A percentile compares a stretch with the other conserved stretches of the same genome.
Conservation (phyloP, 2,888 invertebrate genomes). For the Copidosoma aretas region DNA sequence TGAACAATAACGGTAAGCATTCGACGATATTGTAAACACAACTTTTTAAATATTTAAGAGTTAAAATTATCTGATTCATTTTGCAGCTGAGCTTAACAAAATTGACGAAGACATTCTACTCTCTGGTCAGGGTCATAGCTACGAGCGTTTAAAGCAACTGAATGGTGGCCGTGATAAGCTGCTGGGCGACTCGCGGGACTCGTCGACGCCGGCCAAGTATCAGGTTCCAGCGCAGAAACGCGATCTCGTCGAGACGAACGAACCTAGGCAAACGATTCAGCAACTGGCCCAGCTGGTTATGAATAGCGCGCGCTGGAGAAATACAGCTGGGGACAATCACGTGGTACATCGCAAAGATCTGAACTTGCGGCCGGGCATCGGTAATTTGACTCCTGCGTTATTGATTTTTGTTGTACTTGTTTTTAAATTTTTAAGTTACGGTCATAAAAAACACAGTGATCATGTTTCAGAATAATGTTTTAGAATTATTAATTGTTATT, state of each 20-base stretch:
- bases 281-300: slow-evolving; percentile 58
- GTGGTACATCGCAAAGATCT: slow-evolving; percentile 35
- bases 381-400: slow-evolving; percentile 9
- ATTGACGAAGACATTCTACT: slow-evolving; percentile 46
- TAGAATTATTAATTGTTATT: slow-evolving; percentile 3
- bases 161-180: slow-evolving; percentile 38
- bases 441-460: not conserved
- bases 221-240: slow-evolving; percentile 8
- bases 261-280: slow-evolving; percentile 56
- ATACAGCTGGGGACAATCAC: slow-evolving; percentile 37
- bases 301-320: slow-evolving; percentile 59
- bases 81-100: not conserved
- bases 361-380: slow-evolving; percentile 17
- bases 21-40: not conserved
- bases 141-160: slow-evolving; percentile 51
- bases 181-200: slow-evolving; percentile 49
- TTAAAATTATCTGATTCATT: not conserved
- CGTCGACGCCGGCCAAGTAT: slow-evolving; percentile 58
- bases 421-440: slow-evolving; percentile 9
- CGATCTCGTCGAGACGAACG: slow-evolving; percentile 35
- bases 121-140: slow-evolving; percentile 54
- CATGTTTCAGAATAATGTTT: not conserved
- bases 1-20: slow-evolving; percentile 14
- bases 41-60: too few species aligned
- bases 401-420: not conserved